Percentiles rank a stretch among this genome's conserved stretches.
Conservation (phyloP, 23 tunicate genomes). For the Ascidia mentula region DNA sequence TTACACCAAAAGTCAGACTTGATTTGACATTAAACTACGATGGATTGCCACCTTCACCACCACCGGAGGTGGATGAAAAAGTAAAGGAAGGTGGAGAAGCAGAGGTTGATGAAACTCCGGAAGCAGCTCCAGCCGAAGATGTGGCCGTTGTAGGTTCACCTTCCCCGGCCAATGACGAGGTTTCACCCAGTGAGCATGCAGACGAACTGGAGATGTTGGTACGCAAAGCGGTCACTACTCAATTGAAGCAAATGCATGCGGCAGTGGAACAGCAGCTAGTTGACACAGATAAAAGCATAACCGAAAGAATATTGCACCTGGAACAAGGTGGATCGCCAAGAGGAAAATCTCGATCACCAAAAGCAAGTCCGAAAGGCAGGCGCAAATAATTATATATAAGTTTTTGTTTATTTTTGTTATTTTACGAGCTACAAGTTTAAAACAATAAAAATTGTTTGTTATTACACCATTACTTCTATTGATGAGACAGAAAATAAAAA, state of each 20-base stretch:
- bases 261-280: constrained; percentile 77
- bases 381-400: constrained; percentile 20
- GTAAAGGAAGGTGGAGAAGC: neutral
- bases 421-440: no score
- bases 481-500: no score
- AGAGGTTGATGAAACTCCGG: constrained; percentile 16
- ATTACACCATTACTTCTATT: no score
- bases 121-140: constrained; percentile 13
- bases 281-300: constrained; percentile 71
- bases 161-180: constrained; percentile 11
- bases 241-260: constrained; percentile 70
- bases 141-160: neutral
- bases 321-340: constrained; percentile 54
- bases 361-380: constrained; percentile 77
- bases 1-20: constrained; percentile 87
- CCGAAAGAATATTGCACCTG: constrained; percentile 57
- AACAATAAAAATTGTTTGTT: no score
- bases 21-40: constrained; percentile 81
- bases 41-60: constrained; percentile 76
- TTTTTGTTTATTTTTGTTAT: neutral
- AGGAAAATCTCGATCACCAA: constrained; percentile 62
- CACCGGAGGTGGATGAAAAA: constrained; percentile 25
- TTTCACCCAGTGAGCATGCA: neutral
- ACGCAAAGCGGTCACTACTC: constrained; percentile 72
- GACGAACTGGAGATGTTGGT: constrained; percentile 71